Base-by-base conservation (phyloP, 2,113 vertebrate genomes). In the Phylloscopus trochilus region DNA sequence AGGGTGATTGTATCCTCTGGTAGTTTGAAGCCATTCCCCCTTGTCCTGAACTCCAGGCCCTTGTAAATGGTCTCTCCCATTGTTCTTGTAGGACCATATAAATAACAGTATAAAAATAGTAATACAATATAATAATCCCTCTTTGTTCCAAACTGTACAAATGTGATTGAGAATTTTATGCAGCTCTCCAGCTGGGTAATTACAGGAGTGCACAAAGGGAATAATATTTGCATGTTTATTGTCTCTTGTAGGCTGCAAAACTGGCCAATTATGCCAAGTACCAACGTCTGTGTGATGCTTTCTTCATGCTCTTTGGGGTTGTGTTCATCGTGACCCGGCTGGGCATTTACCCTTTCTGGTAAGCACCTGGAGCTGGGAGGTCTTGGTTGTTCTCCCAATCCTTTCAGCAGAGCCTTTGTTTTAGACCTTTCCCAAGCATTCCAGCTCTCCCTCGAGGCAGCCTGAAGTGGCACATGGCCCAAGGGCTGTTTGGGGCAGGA, bases 221-320 rank as follows among this genome's bases (percentile, higher is more conserved):
- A 27, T 93, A 47, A 91, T 35, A 20, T 39, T 78, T 4, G 31
- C 24, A 5, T 79, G 20, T 87, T 90, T 88, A 63, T 74, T 35
- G 74, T 94, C 35, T 96, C 76, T 90, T 20, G 74, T 33, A 99
- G 99, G 98, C 98, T 95, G 99, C 99, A 95, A 99, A 99, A 97
- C 92, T 99, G 94, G 98, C 99, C 94, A 99, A 99, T 97, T 99
- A 99, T 66, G 99, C 99, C 95, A 99, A 99, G 96, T 99, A 98
- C 97, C 99, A 99, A 97, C 98, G 98, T 28, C 82, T 99, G 17
- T 99, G 99, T 90, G 99, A 99, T 96, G 96, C 97, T 76, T 96
- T 99, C 92, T 99, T 99, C 97, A 98, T 99, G 93, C 89, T 99
- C 89, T 99, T 99, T 80, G 97, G 98, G 79, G 97, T 98, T 0